Base-by-base conservation (phyloP, 2,797 vertebrate species). In the Pterois miles region DNA sequence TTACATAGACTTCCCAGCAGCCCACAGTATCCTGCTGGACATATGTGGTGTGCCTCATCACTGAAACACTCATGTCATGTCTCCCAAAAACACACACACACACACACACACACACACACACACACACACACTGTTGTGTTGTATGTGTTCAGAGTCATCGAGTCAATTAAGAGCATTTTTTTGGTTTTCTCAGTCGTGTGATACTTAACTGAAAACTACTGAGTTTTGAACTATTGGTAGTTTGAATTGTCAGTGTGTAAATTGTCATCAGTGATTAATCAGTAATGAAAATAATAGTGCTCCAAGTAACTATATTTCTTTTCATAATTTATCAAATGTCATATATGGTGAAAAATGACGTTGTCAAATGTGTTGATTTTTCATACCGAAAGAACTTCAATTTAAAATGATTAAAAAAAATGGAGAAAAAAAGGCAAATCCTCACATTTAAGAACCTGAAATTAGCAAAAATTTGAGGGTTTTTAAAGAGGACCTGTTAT, bases 1-100 rank as follows among this genome's bases (percentile, higher is more conserved):
- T 82, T 58, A 20, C 34, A 8, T 13, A 12, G 36, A 64, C 25
- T 84, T 84, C 77, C 72, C 66, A 64, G 80, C 65, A 65, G 76
- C 70, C 58, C 72, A 50, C 81, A 9, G 23, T 70, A 59, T 89
- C 72, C 78, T 50, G 48, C 60, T 48, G 68, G 56, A 66, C 57
- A 12, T 22, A 23, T 67, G 71, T n/a, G 50, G 56, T 8, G 66
- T 38, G 58, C 22, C 34, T 81, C 69, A 38, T 80, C 48, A 25
- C 65, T 7, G 5, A 73, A 54, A 63, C 43, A 38, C 9, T 20
- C 6, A 1, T 14, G 25, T 62, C 46, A n/a, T 11, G 8, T 20
- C 31, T 9, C 18, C 4, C 36, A 5, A 31, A 23, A 48, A 14
- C 33, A 14, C 29, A 43, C 23, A 9, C 33, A 46, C 48, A 38